Evolutionary conservation across 2,797 vertebrate genomes (phyloP), one percentile per base, ranked within the genome.

Genomic region (Semotilus atromaculatus): DNA sequence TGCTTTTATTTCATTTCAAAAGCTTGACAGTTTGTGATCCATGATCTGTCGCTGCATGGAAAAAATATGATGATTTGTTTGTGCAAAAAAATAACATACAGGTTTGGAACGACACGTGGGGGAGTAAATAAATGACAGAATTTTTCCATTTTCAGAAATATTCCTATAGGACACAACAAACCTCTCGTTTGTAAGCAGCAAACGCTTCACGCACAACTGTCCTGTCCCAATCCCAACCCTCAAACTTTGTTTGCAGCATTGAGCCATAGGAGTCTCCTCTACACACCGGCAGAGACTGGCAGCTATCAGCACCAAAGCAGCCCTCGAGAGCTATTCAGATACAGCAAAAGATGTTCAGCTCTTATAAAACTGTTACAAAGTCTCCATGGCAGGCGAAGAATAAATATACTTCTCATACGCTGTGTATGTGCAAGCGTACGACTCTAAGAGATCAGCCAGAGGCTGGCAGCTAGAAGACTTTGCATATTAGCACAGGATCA

Each of bases 401-500:
- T 81, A 77, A 79, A 72, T 82, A 84, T 62, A 85, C 76, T 79
- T 85, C 29, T 36, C 53, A 71, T 62, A 29, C 2, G 53, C 51
- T 9, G 51, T 64, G 82, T 68, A 67, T 81, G 40, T 76, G 64
- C 36, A 26, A n/a, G 77, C 34, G 71, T 85, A 74, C 81, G 70
- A 85, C 36, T 72, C 64, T 13, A 51, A 77, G 66, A 80, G 19
- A 53, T 72, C 72, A 82, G 53, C 45, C 77, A 76, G 87, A 5
- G 13, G 72, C 70, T 60, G 81, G 60, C 70, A 66, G 60, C 81
- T 53, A 48, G 38, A 88, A 86, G 89, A 86, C 92, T 92, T 92
- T 88, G 88, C 87, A 85, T 83, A 88, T 90, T 90, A 92, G 87
- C 87, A 86, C 89, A 92, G 91, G 92, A 92, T 90, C 88, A 88